Percentiles rank a stretch among this genome's conserved stretches.
These are phyloP conservation scores for Harpalus rubripes DNA, from an alignment of 2,888 invertebrate species.

Conservation along the genomic window DNA sequence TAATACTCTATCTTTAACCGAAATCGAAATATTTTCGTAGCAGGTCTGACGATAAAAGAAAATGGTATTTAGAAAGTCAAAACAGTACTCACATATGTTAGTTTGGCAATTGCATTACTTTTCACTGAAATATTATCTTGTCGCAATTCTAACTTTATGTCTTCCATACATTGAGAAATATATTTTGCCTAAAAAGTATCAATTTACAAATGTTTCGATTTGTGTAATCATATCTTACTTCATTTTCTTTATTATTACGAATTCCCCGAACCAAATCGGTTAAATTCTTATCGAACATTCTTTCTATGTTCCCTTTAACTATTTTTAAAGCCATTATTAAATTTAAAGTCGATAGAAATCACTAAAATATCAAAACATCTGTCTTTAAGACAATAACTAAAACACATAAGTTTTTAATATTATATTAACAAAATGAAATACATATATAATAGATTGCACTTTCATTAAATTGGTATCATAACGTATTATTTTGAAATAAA, in stretches of 20 bases:
- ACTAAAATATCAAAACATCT: no score
- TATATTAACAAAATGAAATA: no score
- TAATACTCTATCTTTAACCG: no score
- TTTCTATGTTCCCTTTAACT: conserved; percentile 98
- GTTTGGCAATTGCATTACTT: conserved; percentile 98
- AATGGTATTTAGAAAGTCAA: no score
- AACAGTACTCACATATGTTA: conserved; percentile 97
- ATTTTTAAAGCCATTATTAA: conserved; percentile 93
- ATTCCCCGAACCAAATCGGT: conserved; percentile 99
- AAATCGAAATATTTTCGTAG: no score
- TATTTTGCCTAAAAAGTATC: conserved; percentile 90
- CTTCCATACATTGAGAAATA: conserved; percentile 99
- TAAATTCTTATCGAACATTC: conserved; percentile 99
- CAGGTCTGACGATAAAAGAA: no score
- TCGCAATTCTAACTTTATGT: conserved; percentile 98
- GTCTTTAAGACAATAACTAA: no score
- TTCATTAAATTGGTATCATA: no score
- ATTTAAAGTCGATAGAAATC: no score
- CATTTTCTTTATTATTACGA: conserved; percentile 99
- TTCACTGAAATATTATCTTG: conserved; percentile 99
- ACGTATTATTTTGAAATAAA: no score
- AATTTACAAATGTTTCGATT: conserved; percentile 62
- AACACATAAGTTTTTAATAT: no score
- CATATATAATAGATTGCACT: no score
- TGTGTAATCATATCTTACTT: conserved; percentile 83